Base-by-base conservation (phyloP, 2,113 vertebrate species). In the Prolemur simus region DNA sequence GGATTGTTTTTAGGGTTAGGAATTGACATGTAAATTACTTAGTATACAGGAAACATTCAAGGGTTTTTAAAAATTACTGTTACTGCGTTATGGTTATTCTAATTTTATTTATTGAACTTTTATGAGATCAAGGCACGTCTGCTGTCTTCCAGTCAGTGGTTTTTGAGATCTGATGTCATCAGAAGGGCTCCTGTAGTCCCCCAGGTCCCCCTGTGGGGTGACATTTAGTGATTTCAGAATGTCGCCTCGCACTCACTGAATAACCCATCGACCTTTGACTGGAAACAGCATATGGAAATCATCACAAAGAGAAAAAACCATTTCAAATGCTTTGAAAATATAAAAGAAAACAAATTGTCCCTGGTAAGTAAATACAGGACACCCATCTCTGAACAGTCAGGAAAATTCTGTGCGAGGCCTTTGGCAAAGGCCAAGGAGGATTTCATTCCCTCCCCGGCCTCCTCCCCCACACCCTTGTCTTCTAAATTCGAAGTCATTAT, bases 281-380 rank as follows among this genome's bases (percentile, higher is more conserved):
- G 89, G 73, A 94, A 95, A 49, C 87, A 97, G 52, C 97, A 98
- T 87, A 96, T 95, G 97, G 97, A 98, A 98, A 96, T 90, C 90
- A 98, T 98, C 96, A 97, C 29, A 93, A 92, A 96, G 87, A 95
- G 73, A 87, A 89, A 97, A 95, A 97, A 95, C 84, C 91, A 49
- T 91, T 97, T 96, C 84, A 81, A 97, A 3, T 42, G 91, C 96
- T 95, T 96, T 97, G 95, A 97, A 96, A 93, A 74, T 87, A 89
- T 71, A 93, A 96, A 88, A 85, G 91, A 94, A 96, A 91, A 94
- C 95, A 96, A 93, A 95, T 95, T 73, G 85, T 91, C 64, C 63
- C 69, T 87, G 91, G 87, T 94, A 78, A 95, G 93, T 89, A 95
- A 96, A 76, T 56, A 94, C 56, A 87, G 93, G 92, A 92, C 77